These are phyloP conservation scores for Chaenocephalus aceratus DNA, from an alignment of 2,113 vertebrate species.

Conservation along the genomic window DNA sequence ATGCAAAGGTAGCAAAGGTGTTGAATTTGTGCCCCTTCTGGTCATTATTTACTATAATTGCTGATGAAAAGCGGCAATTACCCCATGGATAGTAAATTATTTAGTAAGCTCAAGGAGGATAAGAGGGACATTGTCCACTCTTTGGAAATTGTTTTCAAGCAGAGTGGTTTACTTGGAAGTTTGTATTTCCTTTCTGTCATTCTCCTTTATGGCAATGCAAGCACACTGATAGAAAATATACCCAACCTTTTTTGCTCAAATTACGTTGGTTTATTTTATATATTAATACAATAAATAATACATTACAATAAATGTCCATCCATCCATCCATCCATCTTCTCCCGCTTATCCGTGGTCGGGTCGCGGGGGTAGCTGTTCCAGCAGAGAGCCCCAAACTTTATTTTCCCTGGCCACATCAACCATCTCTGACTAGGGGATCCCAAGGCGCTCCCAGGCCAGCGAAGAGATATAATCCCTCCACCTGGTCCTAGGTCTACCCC, in stretches of 20 bases:
- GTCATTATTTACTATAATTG: conserved; percentile 71
- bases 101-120: conserved; percentile 35
- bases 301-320: too few relatives aligned
- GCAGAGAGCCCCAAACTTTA: too few relatives aligned
- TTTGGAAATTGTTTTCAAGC: conserved; percentile 14
- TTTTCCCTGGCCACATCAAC: too few relatives aligned
- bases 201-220: neutral
- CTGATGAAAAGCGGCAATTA: conserved; percentile 63
- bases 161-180: conserved; percentile 6
- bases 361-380: too few relatives aligned
- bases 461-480: too few relatives aligned
- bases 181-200: conserved; percentile 20
- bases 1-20: conserved; percentile 34
- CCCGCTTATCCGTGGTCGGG: too few relatives aligned
- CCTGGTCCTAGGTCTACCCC: too few relatives aligned
- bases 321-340: too few relatives aligned
- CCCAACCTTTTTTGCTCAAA: neutral
- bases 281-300: neutral
- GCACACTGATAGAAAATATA: neutral
- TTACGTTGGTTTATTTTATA: neutral
- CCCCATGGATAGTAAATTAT: conserved; percentile 53
- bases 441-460: too few relatives aligned
- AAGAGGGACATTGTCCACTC: conserved; percentile 48
- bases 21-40: conserved; percentile 58
- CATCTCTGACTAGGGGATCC: too few relatives aligned